These are phyloP conservation scores for Reticulitermes speratus DNA, from an alignment of 1,140 invertebrate genomes.

Conservation along the genomic window DNA sequence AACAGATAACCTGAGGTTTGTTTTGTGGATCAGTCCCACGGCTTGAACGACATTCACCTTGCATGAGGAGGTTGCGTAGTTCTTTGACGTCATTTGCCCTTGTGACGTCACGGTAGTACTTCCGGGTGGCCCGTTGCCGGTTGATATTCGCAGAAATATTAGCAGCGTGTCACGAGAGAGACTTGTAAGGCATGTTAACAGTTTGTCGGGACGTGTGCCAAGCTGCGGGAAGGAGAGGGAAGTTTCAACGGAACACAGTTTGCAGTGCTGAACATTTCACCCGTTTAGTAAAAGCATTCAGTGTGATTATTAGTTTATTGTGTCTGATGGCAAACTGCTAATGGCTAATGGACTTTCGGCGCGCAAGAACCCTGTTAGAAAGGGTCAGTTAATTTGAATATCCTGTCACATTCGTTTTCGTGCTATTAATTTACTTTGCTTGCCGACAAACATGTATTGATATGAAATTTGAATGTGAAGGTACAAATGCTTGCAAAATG, in stretches of 20 bases:
- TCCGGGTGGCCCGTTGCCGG: conserved; percentile 8
- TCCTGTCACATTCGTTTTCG: too few species aligned
- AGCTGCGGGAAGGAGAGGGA: not conserved
- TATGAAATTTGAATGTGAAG: too few species aligned
- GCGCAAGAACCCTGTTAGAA: too few species aligned
- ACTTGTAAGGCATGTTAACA: conserved; percentile 12
- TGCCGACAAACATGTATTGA: too few species aligned
- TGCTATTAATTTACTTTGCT: too few species aligned
- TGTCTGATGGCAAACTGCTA: not conserved
- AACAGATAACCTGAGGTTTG: not conserved
- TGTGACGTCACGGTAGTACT: conserved; percentile 4
- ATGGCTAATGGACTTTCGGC: too few species aligned
- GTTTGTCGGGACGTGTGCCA: not conserved
- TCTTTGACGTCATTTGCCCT: conserved; percentile 3
- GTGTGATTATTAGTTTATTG: not conserved
- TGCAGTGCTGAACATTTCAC: not conserved
- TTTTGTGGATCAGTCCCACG: not conserved
- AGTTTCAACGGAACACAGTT: not conserved
- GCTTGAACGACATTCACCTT: not conserved
- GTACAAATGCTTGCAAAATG: too few species aligned
- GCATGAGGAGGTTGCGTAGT: not conserved
- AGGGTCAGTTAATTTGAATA: too few species aligned
- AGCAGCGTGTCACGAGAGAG: not conserved
- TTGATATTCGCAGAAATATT: conserved; percentile 9
- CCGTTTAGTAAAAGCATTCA: not conserved